These are phyloP conservation scores for Geodia barretti DNA, from an alignment of 37 sponge, comb jelly and placozoan genomes.

Conservation along the genomic window DNA sequence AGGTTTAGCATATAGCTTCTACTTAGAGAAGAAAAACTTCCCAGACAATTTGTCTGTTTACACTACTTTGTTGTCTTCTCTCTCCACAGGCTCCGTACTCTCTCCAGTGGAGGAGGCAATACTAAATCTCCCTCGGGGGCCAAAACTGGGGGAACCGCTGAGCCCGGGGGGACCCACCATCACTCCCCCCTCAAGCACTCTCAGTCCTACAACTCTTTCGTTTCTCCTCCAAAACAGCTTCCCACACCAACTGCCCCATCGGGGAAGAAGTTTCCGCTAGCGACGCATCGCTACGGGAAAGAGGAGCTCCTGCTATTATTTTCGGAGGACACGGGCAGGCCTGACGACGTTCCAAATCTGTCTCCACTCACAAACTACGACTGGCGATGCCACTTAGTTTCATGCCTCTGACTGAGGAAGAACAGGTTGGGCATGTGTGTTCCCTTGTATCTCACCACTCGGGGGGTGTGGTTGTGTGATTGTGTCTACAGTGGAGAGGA, in stretches of 20 bases:
- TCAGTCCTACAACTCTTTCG: neutral
- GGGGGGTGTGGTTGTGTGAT: neutral
- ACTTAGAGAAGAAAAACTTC: too few relatives aligned
- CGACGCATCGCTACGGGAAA: slow-evolving; percentile 74
- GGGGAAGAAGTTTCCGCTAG: slow-evolving; percentile 39
- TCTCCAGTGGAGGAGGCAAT: slow-evolving; percentile 26
- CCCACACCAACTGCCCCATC: neutral
- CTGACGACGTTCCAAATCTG: slow-evolving; percentile 24
- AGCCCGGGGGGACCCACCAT: neutral
- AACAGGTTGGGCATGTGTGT: slow-evolving; percentile 86
- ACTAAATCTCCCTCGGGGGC: neutral
- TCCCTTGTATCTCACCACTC: too few relatives aligned
- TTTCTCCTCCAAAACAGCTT: slow-evolving; percentile 15
- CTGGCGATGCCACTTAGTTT: slow-evolving; percentile 53
- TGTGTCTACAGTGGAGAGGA: slow-evolving; percentile 3
- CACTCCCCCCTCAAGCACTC: neutral
- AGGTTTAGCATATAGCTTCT: too few relatives aligned
- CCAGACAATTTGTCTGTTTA: too few relatives aligned
- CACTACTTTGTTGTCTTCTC: too few relatives aligned
- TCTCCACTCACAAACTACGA: slow-evolving; percentile 13
- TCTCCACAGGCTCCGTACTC: slow-evolving; percentile 38
- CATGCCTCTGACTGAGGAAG: slow-evolving; percentile 73
- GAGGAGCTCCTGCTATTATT: slow-evolving; percentile 77
- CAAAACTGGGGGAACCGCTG: neutral
- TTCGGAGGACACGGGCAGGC: slow-evolving; percentile 9